Evolutionary conservation across 2,113 vertebrate genomes (phyloP), one percentile per base, ranked within the genome.

Genomic region (Coryphaenoides rupestris): DNA sequence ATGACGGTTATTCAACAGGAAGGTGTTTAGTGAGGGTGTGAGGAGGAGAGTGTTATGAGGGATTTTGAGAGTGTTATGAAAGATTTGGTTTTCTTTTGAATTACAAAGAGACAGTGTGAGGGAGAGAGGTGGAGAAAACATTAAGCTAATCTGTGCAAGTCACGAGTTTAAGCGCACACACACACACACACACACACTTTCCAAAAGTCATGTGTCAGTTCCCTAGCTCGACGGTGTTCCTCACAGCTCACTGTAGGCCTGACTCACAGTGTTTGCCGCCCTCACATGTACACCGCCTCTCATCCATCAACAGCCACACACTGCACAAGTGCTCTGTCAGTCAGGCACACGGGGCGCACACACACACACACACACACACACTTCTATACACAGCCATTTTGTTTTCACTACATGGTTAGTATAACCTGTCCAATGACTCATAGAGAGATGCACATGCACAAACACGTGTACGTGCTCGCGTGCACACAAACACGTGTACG

Each of bases 251-350:
- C 69, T 69, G 69, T 63, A 65, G 2, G 24, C 52, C 77, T 86
- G 82, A 86, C 79, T 88, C 84, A 87, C 66, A 72, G 63, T 87
- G 80, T 88, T 84, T 77, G 80, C 68, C 68, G 73, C 65, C 33
- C 65, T 62, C 54, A 62, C 80, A 75, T 79, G 76, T 73, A 79
- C 81, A 73, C 58, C 54, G 60, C 63, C 73, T 72, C 62, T 69
- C 47, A 65, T 56, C 76, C 78, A 69, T 77, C 54, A 79, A 69
- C 68, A 56, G 47, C 56, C 72, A 68, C 66, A 56, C 21, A 57
- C 56, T 54, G 59, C 63, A 45, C 69, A 67, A 16, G 1, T 33
- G 58, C 60, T 62, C 19, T 60, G 21, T 40, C 45, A 70, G 19
- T 21, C 60, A 19, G 47, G 16, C 61, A 60, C 33, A 67, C 60